phyloP scores from a whole-genome alignment of 2,797 vertebrate genomes.

The Okamejei kenojei region DNA sequence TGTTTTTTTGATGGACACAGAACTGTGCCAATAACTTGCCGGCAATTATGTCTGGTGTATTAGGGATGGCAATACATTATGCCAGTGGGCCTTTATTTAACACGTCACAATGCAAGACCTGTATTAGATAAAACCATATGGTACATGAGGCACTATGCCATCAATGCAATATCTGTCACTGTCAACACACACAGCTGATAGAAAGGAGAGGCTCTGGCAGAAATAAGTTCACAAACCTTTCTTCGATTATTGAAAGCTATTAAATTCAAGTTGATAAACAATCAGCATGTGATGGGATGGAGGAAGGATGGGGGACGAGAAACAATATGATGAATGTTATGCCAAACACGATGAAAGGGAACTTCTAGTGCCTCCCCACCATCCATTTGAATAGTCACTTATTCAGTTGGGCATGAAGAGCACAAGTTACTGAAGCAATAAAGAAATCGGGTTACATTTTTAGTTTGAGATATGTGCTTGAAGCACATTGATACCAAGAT shows the following conservation, averaged over 20 bases:
- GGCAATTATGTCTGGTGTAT: background rate
- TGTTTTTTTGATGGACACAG: background rate
- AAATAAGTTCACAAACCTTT: background rate
- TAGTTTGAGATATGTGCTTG: background rate
- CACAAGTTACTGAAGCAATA: background rate
- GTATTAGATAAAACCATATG: background rate
- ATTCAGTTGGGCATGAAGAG: background rate
- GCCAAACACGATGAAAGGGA: background rate
- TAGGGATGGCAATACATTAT: background rate
- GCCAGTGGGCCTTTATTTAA: background rate
- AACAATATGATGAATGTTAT: background rate
- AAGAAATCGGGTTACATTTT: background rate
- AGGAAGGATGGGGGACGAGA: no score
- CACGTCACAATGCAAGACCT: background rate
- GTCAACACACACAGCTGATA: no score
- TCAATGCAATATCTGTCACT: no score
- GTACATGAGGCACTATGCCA: no score
- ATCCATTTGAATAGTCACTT: background rate
- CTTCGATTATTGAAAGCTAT: background rate
- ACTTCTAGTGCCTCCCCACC: background rate
- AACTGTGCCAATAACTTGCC: background rate
- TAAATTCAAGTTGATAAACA: background rate
- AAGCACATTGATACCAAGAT: background rate
- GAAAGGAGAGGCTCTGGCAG: background rate
- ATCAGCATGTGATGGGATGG: background rate